Evolutionary conservation across 2,113 vertebrate genomes (phyloP).

Genomic region (Castor canadensis): DNA sequence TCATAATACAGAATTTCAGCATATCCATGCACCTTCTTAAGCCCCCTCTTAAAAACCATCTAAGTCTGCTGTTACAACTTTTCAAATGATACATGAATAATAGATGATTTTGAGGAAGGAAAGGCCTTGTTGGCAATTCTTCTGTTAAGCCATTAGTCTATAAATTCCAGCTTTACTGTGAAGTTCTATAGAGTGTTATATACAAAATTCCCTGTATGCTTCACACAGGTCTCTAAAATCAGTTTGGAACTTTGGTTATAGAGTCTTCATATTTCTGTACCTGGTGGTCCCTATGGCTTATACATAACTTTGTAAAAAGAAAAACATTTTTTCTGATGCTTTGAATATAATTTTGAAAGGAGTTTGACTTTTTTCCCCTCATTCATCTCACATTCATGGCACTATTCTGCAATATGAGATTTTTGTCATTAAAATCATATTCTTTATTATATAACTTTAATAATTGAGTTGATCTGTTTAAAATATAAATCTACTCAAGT

Average conservation of each 20-base stretch:
- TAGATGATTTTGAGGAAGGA: slow-evolving; percentile 74
- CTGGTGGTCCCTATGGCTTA: slow-evolving; percentile 73
- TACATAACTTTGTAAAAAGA: slow-evolving; percentile 77
- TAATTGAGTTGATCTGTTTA: slow-evolving; percentile 89
- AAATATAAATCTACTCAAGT: slow-evolving; percentile 90
- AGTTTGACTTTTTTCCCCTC: slow-evolving; percentile 76
- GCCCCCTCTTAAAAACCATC: slow-evolving; percentile 66
- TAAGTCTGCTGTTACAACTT: slow-evolving; percentile 80
- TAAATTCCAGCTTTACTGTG: slow-evolving; percentile 82
- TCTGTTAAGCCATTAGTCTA: slow-evolving; percentile 80
- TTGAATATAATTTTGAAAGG: slow-evolving; percentile 78
- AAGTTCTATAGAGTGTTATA: slow-evolving; percentile 78
- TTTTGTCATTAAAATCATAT: slow-evolving; percentile 85
- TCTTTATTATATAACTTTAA: slow-evolving; percentile 89
- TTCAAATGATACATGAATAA: slow-evolving; percentile 76
- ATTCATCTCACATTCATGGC: slow-evolving; percentile 85
- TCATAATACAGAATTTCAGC: slow-evolving; percentile 79
- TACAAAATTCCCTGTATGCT: slow-evolving; percentile 67
- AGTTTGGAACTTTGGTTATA: slow-evolving; percentile 65
- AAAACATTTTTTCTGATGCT: slow-evolving; percentile 67
- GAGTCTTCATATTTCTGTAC: slow-evolving; percentile 73
- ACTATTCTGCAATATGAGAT: slow-evolving; percentile 85
- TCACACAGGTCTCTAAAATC: slow-evolving; percentile 71
- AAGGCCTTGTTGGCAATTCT: slow-evolving; percentile 70
- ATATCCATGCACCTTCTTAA: slow-evolving; percentile 78